Conservation (phyloP, 2,888 invertebrate genomes). For the Drosophila paracracens region DNA sequence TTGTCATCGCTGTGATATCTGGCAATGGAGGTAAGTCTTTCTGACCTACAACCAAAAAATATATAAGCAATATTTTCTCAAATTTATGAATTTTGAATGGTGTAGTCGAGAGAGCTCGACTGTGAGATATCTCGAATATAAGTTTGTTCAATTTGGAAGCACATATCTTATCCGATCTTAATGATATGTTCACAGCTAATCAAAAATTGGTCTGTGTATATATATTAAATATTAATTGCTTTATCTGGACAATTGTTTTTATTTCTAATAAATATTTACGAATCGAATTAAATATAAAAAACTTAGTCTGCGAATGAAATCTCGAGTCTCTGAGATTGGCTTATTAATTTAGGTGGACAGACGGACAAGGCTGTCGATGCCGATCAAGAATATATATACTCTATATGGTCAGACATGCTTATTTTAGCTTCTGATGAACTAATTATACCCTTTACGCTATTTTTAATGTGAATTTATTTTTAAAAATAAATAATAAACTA, state of each 20-base stretch:
- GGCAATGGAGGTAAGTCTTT: constrained; percentile 81
- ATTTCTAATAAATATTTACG: too few species aligned
- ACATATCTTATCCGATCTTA: background rate
- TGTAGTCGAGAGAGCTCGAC: background rate
- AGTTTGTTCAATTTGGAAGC: background rate
- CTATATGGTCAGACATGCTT: background rate
- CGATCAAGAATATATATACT: background rate
- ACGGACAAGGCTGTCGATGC: background rate
- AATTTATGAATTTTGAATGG: background rate
- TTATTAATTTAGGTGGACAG: background rate
- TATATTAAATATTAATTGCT: background rate
- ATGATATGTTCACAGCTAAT: background rate
- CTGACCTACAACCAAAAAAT: background rate
- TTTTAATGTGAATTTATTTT: background rate
- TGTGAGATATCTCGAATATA: background rate
- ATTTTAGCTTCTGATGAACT: background rate
- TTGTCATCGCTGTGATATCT: constrained; percentile 81
- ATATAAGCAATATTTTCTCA: background rate
- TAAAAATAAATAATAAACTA: background rate
- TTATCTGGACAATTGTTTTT: background rate
- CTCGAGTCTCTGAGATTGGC: background rate
- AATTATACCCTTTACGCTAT: too few species aligned
- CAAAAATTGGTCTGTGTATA: background rate
- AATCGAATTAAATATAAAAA: background rate
- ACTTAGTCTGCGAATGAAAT: background rate